Evolutionary conservation across 1,140 invertebrate species (phyloP), one percentile per base, ranked within the genome.

Genomic region (Ips nitidus): DNA sequence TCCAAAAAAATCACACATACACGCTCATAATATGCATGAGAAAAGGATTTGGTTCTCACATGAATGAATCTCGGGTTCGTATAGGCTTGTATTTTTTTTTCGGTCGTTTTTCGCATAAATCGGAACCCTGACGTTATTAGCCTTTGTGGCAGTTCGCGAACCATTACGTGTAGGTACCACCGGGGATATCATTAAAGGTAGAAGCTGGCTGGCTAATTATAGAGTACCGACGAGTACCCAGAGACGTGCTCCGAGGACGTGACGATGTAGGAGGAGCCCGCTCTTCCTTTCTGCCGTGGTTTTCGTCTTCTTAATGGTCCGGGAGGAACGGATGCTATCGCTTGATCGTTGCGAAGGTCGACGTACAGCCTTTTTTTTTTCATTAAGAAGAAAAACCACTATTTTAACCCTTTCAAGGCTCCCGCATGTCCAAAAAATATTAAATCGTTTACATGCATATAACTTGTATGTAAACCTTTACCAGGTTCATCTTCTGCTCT

Each of bases 171-270:
- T 22, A 22, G 22, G 22, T 66, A 70, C 63, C 64, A 64, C 63
- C 64, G 57, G 65, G 22, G 71, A 70, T 73, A 68, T 73, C 70
- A 73, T 73, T 73, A 73, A 47, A 73, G 71, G 67, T 73, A 73
- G 71, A 69, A 73, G 71, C 71, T 73, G 60, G 67, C 52, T 62
- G 67, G 52, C 56, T 73, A 73, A 73, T 73, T 73, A 73, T 73
- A 73, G 71, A 73, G 71, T 73, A 68, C 57, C 67, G 41, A 63
- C 71, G 60, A 66, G 71, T 63, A 61, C 58, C 67, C 68, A 22
- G 67, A 73, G 71, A 73, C 71, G 71, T 73, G 71, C 71, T 73
- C 71, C 64, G 71, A 70, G 65, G 71, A 73, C 71, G 71, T 73
- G 71, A 73, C 71, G 67, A 69, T 73, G 71, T 70, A 69, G 71